phyloP scores from a whole-genome alignment of 2,113 vertebrate genomes.

The Hoplias malabaricus region DNA sequence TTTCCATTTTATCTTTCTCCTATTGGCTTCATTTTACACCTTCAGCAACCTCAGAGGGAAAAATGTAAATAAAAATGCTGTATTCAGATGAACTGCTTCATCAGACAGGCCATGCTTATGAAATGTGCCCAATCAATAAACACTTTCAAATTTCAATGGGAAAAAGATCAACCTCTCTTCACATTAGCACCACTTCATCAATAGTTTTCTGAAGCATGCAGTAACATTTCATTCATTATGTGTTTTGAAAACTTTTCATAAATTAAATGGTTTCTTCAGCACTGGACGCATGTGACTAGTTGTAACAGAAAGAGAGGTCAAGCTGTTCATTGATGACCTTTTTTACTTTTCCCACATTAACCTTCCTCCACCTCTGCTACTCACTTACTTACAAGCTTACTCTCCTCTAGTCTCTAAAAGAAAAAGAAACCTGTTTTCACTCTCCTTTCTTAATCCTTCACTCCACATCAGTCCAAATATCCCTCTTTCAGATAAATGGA shows the following conservation, averaged over 20 bases:
- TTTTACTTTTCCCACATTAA: conserved; percentile 1
- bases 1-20: not conserved
- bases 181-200: not conserved
- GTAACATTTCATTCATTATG: not conserved
- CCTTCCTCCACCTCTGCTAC: conserved; percentile 25
- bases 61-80: not conserved
- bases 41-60: not conserved
- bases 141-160: not conserved
- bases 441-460: conserved; percentile 57
- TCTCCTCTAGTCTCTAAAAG: not conserved
- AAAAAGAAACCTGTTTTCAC: conserved; percentile 17
- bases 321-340: not conserved
- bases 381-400: conserved; percentile 7
- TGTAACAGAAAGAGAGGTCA: conserved; percentile 6
- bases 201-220: not conserved
- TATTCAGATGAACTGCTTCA: not conserved
- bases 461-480: conserved; percentile 17
- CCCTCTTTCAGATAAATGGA: not conserved
- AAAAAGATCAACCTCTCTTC: too few relatives aligned
- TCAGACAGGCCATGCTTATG: not conserved
- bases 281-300: not conserved
- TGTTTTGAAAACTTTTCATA: not conserved
- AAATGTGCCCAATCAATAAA: not conserved
- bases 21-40: not conserved
- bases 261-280: not conserved